phyloP scores from a whole-genome alignment of 2,888 invertebrate species.

The Ochlodes sylvanus region DNA sequence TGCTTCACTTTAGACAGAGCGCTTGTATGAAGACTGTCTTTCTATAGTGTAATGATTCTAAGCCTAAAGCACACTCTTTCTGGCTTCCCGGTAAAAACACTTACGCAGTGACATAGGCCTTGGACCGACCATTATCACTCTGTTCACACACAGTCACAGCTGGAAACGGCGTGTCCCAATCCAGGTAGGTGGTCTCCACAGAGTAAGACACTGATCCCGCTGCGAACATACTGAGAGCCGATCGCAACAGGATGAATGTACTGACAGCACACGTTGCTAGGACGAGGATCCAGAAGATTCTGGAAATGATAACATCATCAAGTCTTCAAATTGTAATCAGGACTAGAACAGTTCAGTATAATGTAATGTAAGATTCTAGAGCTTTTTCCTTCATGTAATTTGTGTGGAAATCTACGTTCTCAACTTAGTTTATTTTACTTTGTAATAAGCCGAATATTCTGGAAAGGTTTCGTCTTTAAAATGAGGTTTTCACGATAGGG shows the following conservation, averaged over 20 bases:
- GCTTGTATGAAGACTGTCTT: no score
- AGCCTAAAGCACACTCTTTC: not conserved
- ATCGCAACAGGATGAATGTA: slow-evolving; percentile 62
- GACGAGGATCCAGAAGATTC: slow-evolving; percentile 83
- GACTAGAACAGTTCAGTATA: no score
- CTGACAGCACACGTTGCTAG: slow-evolving; percentile 64
- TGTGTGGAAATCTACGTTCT: no score
- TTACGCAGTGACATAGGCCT: slow-evolving; percentile 59
- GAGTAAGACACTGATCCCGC: slow-evolving; percentile 80
- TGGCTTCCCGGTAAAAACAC: slow-evolving; percentile 33
- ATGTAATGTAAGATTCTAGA: not conserved
- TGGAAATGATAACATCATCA: no score
- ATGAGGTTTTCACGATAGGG: no score
- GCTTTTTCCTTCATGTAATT: no score
- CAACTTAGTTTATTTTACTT: no score
- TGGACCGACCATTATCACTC: slow-evolving; percentile 58
- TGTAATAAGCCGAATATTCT: no score
- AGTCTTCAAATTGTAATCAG: no score
- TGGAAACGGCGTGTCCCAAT: slow-evolving; percentile 87
- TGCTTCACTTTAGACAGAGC: no score
- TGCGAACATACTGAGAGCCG: slow-evolving; percentile 71
- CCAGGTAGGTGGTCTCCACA: slow-evolving; percentile 85
- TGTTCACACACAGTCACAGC: slow-evolving; percentile 86
- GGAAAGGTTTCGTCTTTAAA: no score
- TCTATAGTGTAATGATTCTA: no score